Evolutionary conservation across 2,888 invertebrate species (phyloP).

Genomic region (Lasioglossum morio): DNA sequence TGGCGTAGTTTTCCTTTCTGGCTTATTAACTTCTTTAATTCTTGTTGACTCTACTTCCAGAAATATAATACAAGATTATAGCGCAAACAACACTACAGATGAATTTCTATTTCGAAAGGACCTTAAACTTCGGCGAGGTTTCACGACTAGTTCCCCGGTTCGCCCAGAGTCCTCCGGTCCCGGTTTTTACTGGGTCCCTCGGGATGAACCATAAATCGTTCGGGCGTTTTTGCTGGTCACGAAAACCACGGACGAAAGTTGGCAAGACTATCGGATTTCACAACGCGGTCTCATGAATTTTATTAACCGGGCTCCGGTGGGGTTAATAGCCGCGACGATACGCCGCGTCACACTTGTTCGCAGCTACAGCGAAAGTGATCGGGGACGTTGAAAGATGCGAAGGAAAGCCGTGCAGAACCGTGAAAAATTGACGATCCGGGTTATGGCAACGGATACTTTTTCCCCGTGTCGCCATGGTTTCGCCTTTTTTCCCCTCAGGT

Average conservation of each 20-base stretch:
- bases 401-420: constrained; percentile 48
- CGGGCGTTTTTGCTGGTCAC: neutral
- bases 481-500: neutral
- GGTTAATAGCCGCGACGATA: constrained; percentile 44
- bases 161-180: neutral
- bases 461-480: constrained; percentile 39
- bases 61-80: too few species aligned
- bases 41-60: too few species aligned
- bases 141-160: neutral
- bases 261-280: constrained; percentile 23
- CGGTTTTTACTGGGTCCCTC: neutral
- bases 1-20: too few species aligned
- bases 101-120: neutral
- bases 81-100: too few species aligned
- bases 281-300: constrained; percentile 22
- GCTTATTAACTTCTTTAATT: too few species aligned
- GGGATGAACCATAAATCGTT: constrained; percentile 16
- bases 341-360: constrained; percentile 19
- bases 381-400: constrained; percentile 11
- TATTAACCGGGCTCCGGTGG: constrained; percentile 17
- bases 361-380: constrained; percentile 55
- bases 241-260: constrained; percentile 19
- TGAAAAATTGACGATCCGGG: constrained; percentile 72
- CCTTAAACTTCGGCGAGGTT: neutral
- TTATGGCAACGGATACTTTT: constrained; percentile 59